These are phyloP conservation scores for Equus quagga DNA, from an alignment of 2,113 vertebrate species.

Conservation along the genomic window DNA sequence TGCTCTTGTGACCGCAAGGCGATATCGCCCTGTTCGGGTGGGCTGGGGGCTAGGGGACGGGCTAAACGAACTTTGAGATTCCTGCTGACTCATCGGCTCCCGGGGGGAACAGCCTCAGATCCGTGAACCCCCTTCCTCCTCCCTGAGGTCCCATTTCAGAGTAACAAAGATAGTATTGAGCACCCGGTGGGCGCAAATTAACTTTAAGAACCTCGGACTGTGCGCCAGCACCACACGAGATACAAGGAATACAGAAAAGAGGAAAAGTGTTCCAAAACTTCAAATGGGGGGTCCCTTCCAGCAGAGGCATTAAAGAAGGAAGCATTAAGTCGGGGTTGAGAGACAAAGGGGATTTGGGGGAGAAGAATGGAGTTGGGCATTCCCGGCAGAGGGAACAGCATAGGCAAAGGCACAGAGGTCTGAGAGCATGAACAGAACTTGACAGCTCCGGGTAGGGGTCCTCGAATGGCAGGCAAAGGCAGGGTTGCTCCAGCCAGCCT, in stretches of 20 bases:
- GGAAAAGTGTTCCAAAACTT: not conserved
- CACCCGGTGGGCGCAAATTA: not conserved
- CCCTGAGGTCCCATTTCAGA: not conserved
- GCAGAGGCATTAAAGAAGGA: not conserved
- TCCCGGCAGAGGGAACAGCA: not conserved
- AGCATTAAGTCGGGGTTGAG: not conserved
- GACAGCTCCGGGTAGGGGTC: not conserved
- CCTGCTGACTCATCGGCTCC: not conserved
- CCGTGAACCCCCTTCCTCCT: not conserved
- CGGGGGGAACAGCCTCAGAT: not conserved
- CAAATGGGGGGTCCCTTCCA: accelerated
- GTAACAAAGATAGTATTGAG: not conserved
- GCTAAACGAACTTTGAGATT: not conserved
- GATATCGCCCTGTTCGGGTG: accelerated
- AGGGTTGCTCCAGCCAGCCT: too few relatives aligned
- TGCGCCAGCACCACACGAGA: not conserved
- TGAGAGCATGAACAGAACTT: not conserved
- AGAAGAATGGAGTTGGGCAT: not conserved
- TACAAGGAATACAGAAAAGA: not conserved
- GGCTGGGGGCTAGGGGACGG: not conserved
- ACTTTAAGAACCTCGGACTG: not conserved
- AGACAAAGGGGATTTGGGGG: not conserved
- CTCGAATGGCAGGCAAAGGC: not conserved
- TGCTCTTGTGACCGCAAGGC: not conserved
- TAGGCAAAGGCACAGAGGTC: not conserved